phyloP scores from a whole-genome alignment of 37 sponge, comb jelly and placozoan genomes.

The Aphrocallistes beatrix region DNA sequence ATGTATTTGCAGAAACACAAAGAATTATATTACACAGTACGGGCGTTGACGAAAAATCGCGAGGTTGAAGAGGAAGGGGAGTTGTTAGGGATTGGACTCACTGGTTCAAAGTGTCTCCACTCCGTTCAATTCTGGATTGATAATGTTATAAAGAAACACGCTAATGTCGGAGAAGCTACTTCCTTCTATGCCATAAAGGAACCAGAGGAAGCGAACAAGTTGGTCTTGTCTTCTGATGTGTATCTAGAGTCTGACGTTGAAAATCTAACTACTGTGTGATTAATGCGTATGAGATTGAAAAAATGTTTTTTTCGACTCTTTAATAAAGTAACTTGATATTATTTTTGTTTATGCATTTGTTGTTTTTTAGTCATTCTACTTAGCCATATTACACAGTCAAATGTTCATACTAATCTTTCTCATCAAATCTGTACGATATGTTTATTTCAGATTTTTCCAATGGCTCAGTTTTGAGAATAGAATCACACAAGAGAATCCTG shows the following conservation, averaged over 20 bases:
- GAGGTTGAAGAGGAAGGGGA: neutral
- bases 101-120: neutral
- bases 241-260: conserved; percentile 12
- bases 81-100: neutral
- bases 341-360: no score
- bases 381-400: no score
- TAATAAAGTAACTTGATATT: no score
- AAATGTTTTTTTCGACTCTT: no score
- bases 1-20: conserved; percentile 52
- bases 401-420: no score
- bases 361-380: no score
- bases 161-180: neutral
- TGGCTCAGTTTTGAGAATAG: neutral
- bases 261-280: neutral
- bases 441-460: neutral
- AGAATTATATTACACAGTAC: conserved; percentile 50
- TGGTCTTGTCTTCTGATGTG: neutral
- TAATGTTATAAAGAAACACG: neutral
- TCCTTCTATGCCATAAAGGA: neutral
- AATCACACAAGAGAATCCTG: neutral
- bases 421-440: neutral
- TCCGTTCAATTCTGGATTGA: neutral
- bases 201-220: neutral
- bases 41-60: neutral
- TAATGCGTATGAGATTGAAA: no score